Evolutionary conservation across 2,113 vertebrate genomes (phyloP).

Genomic region (Recurvirostra avosetta): DNA sequence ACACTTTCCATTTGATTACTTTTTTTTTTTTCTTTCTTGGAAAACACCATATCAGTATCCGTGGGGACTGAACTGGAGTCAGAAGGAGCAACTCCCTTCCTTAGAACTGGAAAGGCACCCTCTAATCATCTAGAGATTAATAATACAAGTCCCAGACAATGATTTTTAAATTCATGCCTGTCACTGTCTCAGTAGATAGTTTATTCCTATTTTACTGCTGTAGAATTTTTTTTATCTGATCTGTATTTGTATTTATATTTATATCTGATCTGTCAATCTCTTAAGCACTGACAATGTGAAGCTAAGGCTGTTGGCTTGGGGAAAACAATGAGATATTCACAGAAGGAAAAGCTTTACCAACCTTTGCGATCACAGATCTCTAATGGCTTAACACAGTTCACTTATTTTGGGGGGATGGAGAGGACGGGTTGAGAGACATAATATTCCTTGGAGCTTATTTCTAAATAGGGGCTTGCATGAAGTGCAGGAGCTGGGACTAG

Average conservation of each 20-base stretch:
- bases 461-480: neutral
- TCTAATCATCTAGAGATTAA: neutral
- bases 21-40: neutral
- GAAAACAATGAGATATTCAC: neutral
- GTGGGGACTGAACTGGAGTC: neutral
- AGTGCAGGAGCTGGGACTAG: neutral
- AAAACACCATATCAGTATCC: neutral
- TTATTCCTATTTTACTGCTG: neutral
- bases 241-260: neutral
- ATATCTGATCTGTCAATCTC: neutral
- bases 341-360: neutral
- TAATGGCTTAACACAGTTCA: no score
- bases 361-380: neutral
- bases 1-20: neutral
- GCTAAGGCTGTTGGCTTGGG: neutral
- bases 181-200: neutral
- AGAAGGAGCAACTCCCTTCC: constrained; percentile 32
- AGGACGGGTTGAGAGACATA: neutral
- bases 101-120: neutral
- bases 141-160: neutral
- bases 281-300: neutral
- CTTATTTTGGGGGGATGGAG: neutral
- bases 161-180: neutral
- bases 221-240: neutral
- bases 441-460: neutral